Conservation (phyloP, 1,140 invertebrate species). For the Galendromus occidentalis region DNA sequence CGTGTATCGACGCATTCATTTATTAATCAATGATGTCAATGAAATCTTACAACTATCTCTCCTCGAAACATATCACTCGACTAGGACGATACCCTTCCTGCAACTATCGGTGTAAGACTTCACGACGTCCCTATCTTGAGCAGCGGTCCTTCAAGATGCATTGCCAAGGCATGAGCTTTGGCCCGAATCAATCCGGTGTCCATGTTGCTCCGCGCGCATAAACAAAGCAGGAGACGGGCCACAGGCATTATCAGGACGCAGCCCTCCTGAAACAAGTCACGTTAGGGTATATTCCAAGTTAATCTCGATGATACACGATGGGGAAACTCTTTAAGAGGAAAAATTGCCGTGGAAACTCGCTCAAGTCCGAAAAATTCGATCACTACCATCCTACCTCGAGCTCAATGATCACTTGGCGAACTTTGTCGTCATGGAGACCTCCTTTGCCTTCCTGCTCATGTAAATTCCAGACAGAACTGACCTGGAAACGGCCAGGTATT, state of each 20-base stretch:
- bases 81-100: too few relatives aligned
- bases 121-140: not conserved
- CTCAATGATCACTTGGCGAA: slow-evolving; percentile 6
- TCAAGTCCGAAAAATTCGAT: not conserved
- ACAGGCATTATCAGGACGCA: not conserved
- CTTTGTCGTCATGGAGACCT: not conserved
- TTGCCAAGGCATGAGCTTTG: not conserved
- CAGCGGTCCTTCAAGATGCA: slow-evolving; percentile 1
- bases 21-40: too few relatives aligned
- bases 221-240: not conserved
- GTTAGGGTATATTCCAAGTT: not conserved
- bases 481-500: too few relatives aligned
- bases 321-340: not conserved
- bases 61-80: too few relatives aligned
- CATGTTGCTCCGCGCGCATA: not conserved
- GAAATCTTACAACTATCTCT: too few relatives aligned
- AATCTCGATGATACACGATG: not conserved
- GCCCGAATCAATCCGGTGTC: slow-evolving; percentile 1
- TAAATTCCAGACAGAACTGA: not conserved
- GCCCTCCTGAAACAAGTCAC: not conserved
- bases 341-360: not conserved
- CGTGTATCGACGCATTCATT: too few relatives aligned
- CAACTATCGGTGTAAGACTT: too few relatives aligned
- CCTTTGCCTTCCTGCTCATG: slow-evolving; percentile 6
- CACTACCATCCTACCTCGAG: not conserved